Conservation (phyloP, 2,797 vertebrate genomes). For the Melanotaenia boesemani region DNA sequence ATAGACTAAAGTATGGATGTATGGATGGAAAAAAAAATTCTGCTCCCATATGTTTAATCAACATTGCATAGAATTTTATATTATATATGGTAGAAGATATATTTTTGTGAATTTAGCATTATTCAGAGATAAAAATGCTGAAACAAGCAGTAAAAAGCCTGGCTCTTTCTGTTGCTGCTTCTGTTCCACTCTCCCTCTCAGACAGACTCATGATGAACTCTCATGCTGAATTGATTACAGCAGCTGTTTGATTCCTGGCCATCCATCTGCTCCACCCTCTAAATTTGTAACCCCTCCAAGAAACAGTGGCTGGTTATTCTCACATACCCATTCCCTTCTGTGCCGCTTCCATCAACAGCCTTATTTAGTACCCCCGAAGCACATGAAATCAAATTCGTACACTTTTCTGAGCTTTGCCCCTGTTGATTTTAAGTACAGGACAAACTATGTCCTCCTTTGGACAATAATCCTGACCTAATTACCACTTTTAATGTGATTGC, state of each 20-base stretch:
- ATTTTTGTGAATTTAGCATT: neutral
- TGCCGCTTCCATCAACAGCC: conserved; percentile 59
- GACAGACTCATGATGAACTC: conserved; percentile 67
- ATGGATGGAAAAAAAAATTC: neutral
- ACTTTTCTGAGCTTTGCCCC: conserved; percentile 49
- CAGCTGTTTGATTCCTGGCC: conserved; percentile 76
- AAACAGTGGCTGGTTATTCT: conserved; percentile 40
- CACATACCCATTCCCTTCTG: conserved; percentile 40
- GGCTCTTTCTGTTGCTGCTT: conserved; percentile 4
- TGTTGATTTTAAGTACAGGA: conserved; percentile 49
- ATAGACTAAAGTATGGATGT: neutral
- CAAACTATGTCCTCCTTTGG: conserved; percentile 43
- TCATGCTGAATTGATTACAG: conserved; percentile 76
- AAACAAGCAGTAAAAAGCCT: neutral
- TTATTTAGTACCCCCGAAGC: conserved; percentile 58
- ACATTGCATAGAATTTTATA: neutral
- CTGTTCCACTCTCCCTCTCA: conserved; percentile 25
- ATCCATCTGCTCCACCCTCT: conserved; percentile 76
- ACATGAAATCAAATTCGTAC: conserved; percentile 58
- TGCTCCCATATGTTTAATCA: neutral
- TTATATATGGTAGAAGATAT: neutral
- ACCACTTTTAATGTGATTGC: conserved; percentile 33
- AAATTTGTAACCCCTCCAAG: conserved; percentile 75
- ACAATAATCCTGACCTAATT: conserved; percentile 53
- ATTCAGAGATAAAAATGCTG: neutral